These are phyloP conservation scores for Xylota segnis DNA, from an alignment of 2,888 invertebrate species.

Conservation along the genomic window DNA sequence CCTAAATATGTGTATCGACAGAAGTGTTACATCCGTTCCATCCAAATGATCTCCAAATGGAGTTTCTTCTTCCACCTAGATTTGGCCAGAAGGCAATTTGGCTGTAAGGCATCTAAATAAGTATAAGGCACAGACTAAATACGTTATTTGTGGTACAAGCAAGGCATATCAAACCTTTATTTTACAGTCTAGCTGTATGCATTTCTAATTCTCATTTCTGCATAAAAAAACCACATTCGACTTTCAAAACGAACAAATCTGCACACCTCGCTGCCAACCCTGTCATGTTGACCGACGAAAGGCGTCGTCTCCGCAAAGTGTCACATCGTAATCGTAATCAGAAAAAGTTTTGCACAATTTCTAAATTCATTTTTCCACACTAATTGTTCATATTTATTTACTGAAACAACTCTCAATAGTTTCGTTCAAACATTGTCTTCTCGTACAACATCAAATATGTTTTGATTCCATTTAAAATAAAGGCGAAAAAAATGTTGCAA, in stretches of 20 bases:
- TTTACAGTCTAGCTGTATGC: too few relatives aligned
- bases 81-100: too few relatives aligned
- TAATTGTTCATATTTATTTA: slow-evolving; percentile 32
- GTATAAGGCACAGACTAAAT: too few relatives aligned
- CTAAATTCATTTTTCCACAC: slow-evolving; percentile 31
- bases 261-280: slow-evolving; percentile 32
- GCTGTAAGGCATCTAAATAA: too few relatives aligned
- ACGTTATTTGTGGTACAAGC: too few relatives aligned
- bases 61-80: too few relatives aligned
- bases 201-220: too few relatives aligned
- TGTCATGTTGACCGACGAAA: slow-evolving; percentile 56
- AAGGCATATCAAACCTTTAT: too few relatives aligned
- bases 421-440: slow-evolving; percentile 3
- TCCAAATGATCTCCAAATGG: too few relatives aligned
- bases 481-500: slow-evolving; percentile 57
- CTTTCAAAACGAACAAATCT: slow-evolving; percentile 21
- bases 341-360: slow-evolving; percentile 44
- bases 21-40: too few relatives aligned
- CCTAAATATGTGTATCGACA: too few relatives aligned
- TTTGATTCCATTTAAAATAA: slow-evolving; percentile 57
- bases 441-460: slow-evolving; percentile 32
- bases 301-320: slow-evolving; percentile 73
- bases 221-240: neutral
- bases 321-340: slow-evolving; percentile 52
- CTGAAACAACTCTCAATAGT: slow-evolving; percentile 16